phyloP scores from a whole-genome alignment of 2,797 vertebrate species.

The Oreochromis mossambicus region DNA sequence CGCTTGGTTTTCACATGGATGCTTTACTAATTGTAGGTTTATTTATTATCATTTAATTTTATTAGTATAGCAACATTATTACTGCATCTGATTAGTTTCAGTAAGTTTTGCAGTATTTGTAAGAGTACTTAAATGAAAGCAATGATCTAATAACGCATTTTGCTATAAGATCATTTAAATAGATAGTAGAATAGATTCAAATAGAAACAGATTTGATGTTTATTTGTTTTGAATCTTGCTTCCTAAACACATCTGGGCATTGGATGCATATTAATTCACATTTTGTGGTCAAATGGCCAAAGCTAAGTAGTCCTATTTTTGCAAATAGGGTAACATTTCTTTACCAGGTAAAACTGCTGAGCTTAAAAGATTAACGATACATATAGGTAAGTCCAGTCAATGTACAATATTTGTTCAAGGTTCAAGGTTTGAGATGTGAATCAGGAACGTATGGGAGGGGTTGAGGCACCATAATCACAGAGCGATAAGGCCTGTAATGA shows the following conservation, averaged over 20 bases:
- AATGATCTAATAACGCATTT: not conserved
- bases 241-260: not conserved
- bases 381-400: not conserved
- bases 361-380: not conserved
- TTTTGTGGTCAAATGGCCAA: not conserved
- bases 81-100: not conserved
- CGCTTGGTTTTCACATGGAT: not conserved
- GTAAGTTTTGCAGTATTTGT: not conserved
- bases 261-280: not conserved
- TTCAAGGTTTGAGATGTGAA: constrained; percentile 17
- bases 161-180: not conserved
- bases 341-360: not conserved
- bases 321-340: not conserved
- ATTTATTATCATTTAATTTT: not conserved
- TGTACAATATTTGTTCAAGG: constrained; percentile 17
- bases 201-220: not conserved
- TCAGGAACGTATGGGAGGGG: not conserved
- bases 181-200: not conserved
- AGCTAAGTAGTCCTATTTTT: not conserved
- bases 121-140: not conserved
- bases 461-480: not conserved
- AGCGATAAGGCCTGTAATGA: constrained; percentile 18
- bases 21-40: not conserved
- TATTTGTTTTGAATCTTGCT: not conserved
- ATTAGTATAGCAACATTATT: not conserved